A percentile compares a stretch with the other conserved stretches of the same genome.
phyloP scores from a whole-genome alignment of 2,113 vertebrate genomes.

The Alces alces region DNA sequence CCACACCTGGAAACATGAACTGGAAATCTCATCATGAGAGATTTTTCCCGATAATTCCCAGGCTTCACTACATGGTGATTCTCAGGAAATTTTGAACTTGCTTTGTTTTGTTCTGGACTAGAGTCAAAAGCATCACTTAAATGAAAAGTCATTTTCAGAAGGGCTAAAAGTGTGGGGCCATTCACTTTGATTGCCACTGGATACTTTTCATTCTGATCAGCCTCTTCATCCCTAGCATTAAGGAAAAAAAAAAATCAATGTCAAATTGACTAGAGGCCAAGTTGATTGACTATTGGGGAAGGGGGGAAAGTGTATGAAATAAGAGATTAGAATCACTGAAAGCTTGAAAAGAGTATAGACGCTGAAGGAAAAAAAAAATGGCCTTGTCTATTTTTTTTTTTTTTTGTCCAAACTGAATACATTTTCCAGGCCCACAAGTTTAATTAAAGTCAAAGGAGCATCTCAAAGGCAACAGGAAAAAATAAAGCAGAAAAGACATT shows the following conservation, averaged over 20 bases:
- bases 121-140: slow-evolving; percentile 63
- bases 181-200: slow-evolving; percentile 34
- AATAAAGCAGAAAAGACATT: neutral
- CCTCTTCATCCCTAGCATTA: neutral
- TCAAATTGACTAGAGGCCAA: slow-evolving; percentile 38
- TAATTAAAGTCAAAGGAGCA: slow-evolving; percentile 73
- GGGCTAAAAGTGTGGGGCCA: neutral
- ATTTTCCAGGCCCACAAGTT: slow-evolving; percentile 59
- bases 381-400: slow-evolving; percentile 26
- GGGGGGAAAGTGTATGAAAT: neutral
- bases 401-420: slow-evolving; percentile 19
- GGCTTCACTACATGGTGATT: slow-evolving; percentile 20
- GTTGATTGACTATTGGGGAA: neutral
- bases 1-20: slow-evolving; percentile 65
- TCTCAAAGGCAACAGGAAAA: slow-evolving; percentile 65
- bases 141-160: slow-evolving; percentile 62
- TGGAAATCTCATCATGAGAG: slow-evolving; percentile 70
- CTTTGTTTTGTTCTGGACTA: slow-evolving; percentile 58
- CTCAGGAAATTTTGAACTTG: slow-evolving; percentile 42
- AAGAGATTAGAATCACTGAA: neutral
- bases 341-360: slow-evolving; percentile 1
- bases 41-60: slow-evolving; percentile 52
- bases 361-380: neutral
- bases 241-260: neutral
- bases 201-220: slow-evolving; percentile 28